Conservation (phyloP, 2,888 invertebrate genomes). For the Dryobotodes eremita region DNA sequence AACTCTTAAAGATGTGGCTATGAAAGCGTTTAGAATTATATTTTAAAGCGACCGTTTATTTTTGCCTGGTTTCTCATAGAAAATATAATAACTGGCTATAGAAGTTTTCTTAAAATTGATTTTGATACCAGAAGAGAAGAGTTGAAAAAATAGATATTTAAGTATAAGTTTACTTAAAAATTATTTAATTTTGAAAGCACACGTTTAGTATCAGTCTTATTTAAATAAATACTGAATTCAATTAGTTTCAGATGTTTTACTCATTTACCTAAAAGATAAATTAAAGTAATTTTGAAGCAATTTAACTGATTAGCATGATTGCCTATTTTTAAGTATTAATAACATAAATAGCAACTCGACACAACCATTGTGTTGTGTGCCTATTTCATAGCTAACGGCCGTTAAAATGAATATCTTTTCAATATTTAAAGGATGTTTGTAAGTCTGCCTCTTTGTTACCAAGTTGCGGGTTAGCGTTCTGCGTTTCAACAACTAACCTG, state of each 20-base stretch:
- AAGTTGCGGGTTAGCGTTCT: slow-evolving; percentile 14
- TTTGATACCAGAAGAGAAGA: background rate
- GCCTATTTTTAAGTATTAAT: background rate
- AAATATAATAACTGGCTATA: background rate
- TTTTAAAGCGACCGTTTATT: background rate
- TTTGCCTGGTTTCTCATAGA: background rate
- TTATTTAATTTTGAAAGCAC: background rate
- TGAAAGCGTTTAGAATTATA: background rate
- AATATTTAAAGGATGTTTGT: slow-evolving; percentile 30
- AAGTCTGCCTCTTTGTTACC: background rate
- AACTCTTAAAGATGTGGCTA: slow-evolving; percentile 19
- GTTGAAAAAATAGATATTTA: background rate
- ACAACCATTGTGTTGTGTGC: background rate
- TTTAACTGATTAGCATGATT: background rate
- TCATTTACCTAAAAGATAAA: background rate
- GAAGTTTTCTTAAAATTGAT: background rate
- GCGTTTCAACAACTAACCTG: background rate
- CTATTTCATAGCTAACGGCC: slow-evolving; percentile 1
- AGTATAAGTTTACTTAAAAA: background rate
- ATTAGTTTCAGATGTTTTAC: background rate
- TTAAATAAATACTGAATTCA: background rate
- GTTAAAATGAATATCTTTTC: slow-evolving; percentile 7
- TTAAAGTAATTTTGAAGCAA: background rate
- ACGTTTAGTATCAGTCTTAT: background rate
- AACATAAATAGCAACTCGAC: background rate